Percentiles rank a stretch among this genome's conserved stretches.
These are phyloP conservation scores for Sericinus montela DNA, from an alignment of 2,888 invertebrate genomes.

Conservation along the genomic window DNA sequence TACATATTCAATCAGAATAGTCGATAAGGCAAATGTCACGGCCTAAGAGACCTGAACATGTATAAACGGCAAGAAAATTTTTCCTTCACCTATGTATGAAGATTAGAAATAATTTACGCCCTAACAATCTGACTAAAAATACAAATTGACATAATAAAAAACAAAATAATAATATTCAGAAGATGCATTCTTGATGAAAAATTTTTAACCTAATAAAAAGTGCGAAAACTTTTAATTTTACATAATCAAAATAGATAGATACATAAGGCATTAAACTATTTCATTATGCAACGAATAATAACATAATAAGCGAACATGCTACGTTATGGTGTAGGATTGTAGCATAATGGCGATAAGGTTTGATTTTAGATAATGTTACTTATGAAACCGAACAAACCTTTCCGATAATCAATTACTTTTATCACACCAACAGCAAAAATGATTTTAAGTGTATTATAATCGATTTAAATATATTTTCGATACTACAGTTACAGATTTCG, in stretches of 20 bases:
- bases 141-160: too few species aligned
- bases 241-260: too few species aligned
- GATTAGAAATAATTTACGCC: background rate
- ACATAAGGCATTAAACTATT: background rate
- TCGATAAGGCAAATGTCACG: background rate
- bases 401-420: background rate
- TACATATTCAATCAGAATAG: constrained; percentile 4
- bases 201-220: too few species aligned
- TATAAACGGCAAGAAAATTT: background rate
- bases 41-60: background rate
- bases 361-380: background rate
- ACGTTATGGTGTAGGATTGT: background rate
- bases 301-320: constrained; percentile 12
- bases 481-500: too few species aligned
- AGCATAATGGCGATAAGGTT: background rate
- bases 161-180: too few species aligned
- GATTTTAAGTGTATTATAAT: too few species aligned
- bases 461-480: too few species aligned
- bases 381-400: background rate
- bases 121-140: background rate
- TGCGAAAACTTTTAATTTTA: too few species aligned
- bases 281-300: constrained; percentile 7
- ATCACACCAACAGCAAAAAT: too few species aligned
- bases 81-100: background rate
- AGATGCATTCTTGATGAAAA: too few species aligned